Conservation (phyloP, 2,113 vertebrate species). For the Triplophysa rosa region DNA sequence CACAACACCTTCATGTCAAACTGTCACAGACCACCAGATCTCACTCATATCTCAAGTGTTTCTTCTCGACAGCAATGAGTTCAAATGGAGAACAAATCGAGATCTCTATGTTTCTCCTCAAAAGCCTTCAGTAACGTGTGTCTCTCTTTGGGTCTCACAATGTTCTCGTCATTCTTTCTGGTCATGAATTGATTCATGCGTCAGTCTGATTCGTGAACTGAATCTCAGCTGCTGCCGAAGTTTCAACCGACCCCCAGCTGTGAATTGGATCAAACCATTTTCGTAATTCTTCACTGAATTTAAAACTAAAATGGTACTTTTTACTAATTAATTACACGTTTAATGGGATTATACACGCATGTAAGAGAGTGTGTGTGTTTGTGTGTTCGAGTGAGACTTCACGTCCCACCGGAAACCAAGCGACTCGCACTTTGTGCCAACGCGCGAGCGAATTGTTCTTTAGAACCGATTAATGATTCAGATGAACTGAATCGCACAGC, state of each 20-base stretch:
- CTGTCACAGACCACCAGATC: not conserved
- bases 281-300: not conserved
- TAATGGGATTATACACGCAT: not conserved
- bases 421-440: not conserved
- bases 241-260: not conserved
- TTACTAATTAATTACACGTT: not conserved
- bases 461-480: not conserved
- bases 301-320: not conserved
- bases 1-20: too few species aligned
- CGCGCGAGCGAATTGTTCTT: not conserved
- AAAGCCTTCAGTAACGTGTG: too few species aligned
- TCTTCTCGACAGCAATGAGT: too few species aligned
- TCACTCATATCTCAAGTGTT: too few species aligned
- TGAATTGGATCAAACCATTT: not conserved
- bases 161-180: too few species aligned
- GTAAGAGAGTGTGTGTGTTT: not conserved
- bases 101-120: too few species aligned
- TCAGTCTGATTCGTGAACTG: not conserved
- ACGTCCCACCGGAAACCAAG: slow-evolving; percentile 2
- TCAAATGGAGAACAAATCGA: too few species aligned
- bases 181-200: too few species aligned
- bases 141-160: too few species aligned
- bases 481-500: not conserved
- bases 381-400: not conserved
- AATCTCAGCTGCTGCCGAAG: not conserved